Base-by-base conservation (phyloP, 1,140 invertebrate species). In the Micrasema longulum region DNA sequence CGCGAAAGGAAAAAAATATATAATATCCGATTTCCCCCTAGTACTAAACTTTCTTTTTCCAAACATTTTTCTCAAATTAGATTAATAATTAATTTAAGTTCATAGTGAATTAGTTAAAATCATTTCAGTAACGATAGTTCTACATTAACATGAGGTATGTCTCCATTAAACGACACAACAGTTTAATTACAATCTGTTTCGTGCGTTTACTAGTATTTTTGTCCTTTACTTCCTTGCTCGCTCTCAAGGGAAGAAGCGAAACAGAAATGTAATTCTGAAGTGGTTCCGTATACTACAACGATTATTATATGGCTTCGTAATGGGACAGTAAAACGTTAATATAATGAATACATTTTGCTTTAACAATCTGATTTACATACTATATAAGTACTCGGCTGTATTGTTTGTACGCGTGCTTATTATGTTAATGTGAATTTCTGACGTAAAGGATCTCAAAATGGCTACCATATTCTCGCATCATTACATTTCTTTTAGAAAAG, bases 121-220 rank as follows among this genome's bases (percentile, higher is more conserved):
- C 41, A 36, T 60, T 38, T 60, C 35, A 35, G 55, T 60, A 60
- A 60, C 55, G 55, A 60, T 60, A 60, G 55, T 35, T 14, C 55
- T 22, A 38, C 55, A 38, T 60, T 41, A 60, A 60, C 36, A 38
- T 38, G 55, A 60, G 18, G 26, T 35, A 22, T 43, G 55, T 60
- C 35, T 60, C 55, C 18, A 60, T 60, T 60, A 41, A 43, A 16
- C 55, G 16, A 14, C 20, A 52, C 16, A 20, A 4, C 48, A 52
- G 26, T 31, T 31, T 31, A 31, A 31, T 31, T 31, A 31, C 26
- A 31, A 7, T 4, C 26, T 31, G 26, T 7, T n/a, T 31, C 26
- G 7, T 31, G 26, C 7, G 3, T 31, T 7, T 31, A n/a, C n/a
- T n/a, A n/a, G n/a, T 31, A 31, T 31, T 7, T 31, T 31, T 31